Conservation (phyloP, 2,888 invertebrate species). For the Agrotis exclamationis region DNA sequence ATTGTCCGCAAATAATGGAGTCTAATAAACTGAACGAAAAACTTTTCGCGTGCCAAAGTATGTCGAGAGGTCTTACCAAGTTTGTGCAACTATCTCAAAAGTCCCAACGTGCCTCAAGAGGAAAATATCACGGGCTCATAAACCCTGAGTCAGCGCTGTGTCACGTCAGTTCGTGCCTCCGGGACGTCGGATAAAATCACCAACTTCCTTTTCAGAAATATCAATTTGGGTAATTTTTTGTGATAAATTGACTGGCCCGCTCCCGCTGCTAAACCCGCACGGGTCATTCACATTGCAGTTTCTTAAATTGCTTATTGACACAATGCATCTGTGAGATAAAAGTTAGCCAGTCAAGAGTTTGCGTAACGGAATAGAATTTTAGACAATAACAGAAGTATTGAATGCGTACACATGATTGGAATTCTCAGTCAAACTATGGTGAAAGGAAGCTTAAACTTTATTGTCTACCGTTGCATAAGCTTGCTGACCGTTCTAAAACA, state of each 20-base stretch:
- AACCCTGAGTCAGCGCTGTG: conserved; percentile 58
- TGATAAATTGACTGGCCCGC: conserved; percentile 36
- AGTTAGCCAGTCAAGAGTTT: conserved; percentile 16
- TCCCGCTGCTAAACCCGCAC: conserved; percentile 9
- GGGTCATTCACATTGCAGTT: conserved; percentile 39
- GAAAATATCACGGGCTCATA: conserved; percentile 54
- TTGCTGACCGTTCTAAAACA: conserved; percentile 74
- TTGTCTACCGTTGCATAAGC: conserved; percentile 77
- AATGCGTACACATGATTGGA: conserved; percentile 48
- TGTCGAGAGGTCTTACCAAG: conserved; percentile 44
- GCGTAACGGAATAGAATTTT: conserved; percentile 31
- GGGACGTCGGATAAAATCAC: conserved; percentile 53
- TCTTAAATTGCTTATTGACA: conserved; percentile 28
- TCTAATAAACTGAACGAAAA: background rate
- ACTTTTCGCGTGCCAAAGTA: conserved; percentile 26
- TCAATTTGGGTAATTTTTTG: conserved; percentile 33
- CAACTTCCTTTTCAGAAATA: conserved; percentile 50
- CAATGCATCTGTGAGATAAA: conserved; percentile 13
- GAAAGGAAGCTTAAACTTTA: conserved; percentile 80
- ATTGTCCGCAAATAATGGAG: background rate
- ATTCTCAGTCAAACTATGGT: conserved; percentile 68
- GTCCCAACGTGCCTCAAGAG: conserved; percentile 57
- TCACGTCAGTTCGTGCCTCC: conserved; percentile 49
- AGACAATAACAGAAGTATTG: conserved; percentile 41
- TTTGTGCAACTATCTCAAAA: conserved; percentile 57